phyloP scores from a whole-genome alignment of 2,113 vertebrate genomes.

The Apodemus speciosus region DNA sequence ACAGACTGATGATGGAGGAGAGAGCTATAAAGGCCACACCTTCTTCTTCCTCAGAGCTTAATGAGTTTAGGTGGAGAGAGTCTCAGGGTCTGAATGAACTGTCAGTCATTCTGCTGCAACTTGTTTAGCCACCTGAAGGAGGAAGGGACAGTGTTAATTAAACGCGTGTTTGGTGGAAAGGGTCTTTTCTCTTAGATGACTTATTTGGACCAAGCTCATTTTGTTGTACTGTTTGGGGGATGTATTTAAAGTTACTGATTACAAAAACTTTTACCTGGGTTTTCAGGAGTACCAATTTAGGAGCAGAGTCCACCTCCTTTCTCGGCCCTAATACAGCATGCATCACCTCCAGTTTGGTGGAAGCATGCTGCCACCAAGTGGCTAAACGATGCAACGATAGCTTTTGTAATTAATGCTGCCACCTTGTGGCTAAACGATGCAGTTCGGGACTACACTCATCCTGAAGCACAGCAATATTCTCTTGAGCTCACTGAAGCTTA shows the following conservation, averaged over 20 bases:
- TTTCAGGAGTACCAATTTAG: neutral
- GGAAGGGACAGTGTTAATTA: neutral
- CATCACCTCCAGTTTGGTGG: neutral
- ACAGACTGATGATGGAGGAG: neutral
- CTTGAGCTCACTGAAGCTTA: neutral
- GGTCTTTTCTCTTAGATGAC: neutral
- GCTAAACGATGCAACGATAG: neutral
- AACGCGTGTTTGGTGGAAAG: neutral
- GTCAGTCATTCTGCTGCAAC: neutral
- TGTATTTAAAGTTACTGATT: neutral
- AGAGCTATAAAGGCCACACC: rapidly evolving
- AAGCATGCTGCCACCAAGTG: neutral
- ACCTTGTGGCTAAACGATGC: neutral
- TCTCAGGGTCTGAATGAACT: neutral
- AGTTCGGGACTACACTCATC: neutral
- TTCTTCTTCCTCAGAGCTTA: neutral
- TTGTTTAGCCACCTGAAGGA: neutral
- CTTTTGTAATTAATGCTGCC: neutral
- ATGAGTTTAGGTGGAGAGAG: neutral
- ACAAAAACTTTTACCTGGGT: neutral
- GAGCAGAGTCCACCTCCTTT: neutral
- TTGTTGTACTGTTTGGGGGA: neutral
- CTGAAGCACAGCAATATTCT: neutral
- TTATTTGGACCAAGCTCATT: neutral
- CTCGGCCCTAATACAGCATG: neutral